phyloP scores from a whole-genome alignment of 2,888 invertebrate genomes.

The Callimorpha dominula region DNA sequence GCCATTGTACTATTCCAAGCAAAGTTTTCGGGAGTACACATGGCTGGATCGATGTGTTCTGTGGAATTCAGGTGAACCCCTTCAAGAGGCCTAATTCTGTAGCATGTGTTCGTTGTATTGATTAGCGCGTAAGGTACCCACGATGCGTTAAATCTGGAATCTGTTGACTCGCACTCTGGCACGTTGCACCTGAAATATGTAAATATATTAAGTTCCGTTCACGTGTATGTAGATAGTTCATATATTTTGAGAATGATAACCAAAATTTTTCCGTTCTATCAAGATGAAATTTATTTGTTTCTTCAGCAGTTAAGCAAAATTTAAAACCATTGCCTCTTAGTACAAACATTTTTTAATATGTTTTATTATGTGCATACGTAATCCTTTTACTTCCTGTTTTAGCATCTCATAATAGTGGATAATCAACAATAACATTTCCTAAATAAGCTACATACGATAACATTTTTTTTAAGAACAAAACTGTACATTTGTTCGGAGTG shows the following conservation, averaged over 20 bases:
- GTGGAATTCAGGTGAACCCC: conserved; percentile 23
- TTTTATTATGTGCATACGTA: neutral
- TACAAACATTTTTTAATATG: neutral
- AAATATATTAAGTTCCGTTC: neutral
- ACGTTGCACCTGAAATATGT: conserved; percentile 67
- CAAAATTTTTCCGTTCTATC: too few relatives aligned
- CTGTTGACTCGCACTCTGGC: conserved; percentile 71
- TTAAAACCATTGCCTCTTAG: neutral
- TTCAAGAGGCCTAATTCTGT: conserved; percentile 57
- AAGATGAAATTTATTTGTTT: too few relatives aligned
- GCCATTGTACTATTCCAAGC: conserved; percentile 62
- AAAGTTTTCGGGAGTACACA: conserved; percentile 76
- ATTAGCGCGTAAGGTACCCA: conserved; percentile 81
- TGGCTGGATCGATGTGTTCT: conserved; percentile 30
- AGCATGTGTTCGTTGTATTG: conserved; percentile 76
- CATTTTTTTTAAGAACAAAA: too few relatives aligned
- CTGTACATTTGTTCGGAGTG: too few relatives aligned
- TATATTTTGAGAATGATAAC: too few relatives aligned
- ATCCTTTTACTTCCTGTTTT: neutral
- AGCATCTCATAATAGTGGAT: too few relatives aligned
- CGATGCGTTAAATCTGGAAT: conserved; percentile 66
- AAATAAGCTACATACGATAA: too few relatives aligned
- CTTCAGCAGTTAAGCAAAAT: neutral
- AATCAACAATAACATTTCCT: too few relatives aligned
- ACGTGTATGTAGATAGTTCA: too few relatives aligned